Base-by-base conservation (phyloP, 2,888 invertebrate genomes). In the Amblyjoppa proteus region DNA sequence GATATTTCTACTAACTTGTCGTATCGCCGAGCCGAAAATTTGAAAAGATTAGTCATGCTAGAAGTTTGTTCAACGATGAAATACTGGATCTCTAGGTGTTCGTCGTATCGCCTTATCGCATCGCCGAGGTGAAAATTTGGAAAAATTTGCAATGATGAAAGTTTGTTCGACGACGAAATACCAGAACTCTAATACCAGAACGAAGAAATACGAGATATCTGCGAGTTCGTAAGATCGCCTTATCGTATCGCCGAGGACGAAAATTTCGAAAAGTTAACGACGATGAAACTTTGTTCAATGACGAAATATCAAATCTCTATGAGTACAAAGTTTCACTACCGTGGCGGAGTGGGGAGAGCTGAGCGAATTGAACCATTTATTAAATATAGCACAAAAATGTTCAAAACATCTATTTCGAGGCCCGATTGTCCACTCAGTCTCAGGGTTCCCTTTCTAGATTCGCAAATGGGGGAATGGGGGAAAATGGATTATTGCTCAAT, bases 231-330 rank as follows among this genome's bases (percentile, higher is more conserved):
- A 38, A 7, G 5, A 38, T 38, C 38, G 38, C 6, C 6, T 38
- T 38, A 38, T 38, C 38, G 38, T 38, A 0, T 38, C 20, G 25
- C 34, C 49, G 74, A n/a, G 41, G 38, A 58, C 31, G 13, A 49
- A 41, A 70, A 28, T 53, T 81, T 87, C 28, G 41, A 81, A 66
- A 86, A 83, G 75, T 71, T 75, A 66, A 53, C 83, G 13, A 9
- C 6, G 9, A 38, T 38, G 38, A 38, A 38, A 38, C 7, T 38
- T 7, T 38, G 1, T 38, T 64, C 66, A 13, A 0, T 13, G 64
- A 2, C 38, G n/a, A 45, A 61, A 41, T 28, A 45, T 9, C 20
- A 28, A 13, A 70, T 38, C 38, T 34, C 9, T 38, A 9, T 9
- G 38, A 38, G 9, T 38, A 9, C 1, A 38, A 4, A 9, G 38